phyloP scores from a whole-genome alignment of 1,140 invertebrate genomes.

The Episyrphus balteatus region DNA sequence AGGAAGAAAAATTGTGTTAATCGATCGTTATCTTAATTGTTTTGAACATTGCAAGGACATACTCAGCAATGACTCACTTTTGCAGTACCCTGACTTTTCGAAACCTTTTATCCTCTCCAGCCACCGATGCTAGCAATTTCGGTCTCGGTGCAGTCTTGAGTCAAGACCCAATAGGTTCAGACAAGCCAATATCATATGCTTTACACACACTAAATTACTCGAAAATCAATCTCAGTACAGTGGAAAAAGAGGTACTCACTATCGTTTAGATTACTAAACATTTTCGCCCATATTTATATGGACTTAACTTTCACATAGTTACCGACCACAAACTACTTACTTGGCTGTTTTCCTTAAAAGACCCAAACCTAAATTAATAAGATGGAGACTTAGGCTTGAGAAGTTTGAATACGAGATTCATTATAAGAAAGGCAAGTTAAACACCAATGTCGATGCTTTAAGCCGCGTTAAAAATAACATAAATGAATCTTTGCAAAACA shows the following conservation, averaged over 20 bases:
- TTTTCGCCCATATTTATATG: slow-evolving; percentile 34
- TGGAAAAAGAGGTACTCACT: slow-evolving; percentile 28
- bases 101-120: slow-evolving; percentile 19
- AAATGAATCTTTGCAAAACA: neutral
- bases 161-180: slow-evolving; percentile 16
- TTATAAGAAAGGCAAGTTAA: slow-evolving; percentile 30
- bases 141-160: slow-evolving; percentile 17
- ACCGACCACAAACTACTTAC: slow-evolving; percentile 8
- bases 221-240: slow-evolving; percentile 29
- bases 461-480: slow-evolving; percentile 7
- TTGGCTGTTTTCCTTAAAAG: slow-evolving; percentile 35
- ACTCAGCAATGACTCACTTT: slow-evolving; percentile 16
- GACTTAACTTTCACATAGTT: slow-evolving; percentile 16
- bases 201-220: slow-evolving; percentile 30
- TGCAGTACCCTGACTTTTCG: slow-evolving; percentile 31
- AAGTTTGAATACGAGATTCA: slow-evolving; percentile 29
- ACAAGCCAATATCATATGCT: slow-evolving; percentile 30
- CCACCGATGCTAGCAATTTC: slow-evolving; percentile 17
- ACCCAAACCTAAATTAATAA: slow-evolving; percentile 16
- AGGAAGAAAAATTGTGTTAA: slow-evolving; percentile 1
- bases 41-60: slow-evolving; percentile 17
- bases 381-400: slow-evolving; percentile 15
- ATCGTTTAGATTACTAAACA: slow-evolving; percentile 35
- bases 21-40: slow-evolving; percentile 8
- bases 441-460: slow-evolving; percentile 26